Conservation (phyloP, 2,888 invertebrate genomes). For the Gordius sp. region DNA sequence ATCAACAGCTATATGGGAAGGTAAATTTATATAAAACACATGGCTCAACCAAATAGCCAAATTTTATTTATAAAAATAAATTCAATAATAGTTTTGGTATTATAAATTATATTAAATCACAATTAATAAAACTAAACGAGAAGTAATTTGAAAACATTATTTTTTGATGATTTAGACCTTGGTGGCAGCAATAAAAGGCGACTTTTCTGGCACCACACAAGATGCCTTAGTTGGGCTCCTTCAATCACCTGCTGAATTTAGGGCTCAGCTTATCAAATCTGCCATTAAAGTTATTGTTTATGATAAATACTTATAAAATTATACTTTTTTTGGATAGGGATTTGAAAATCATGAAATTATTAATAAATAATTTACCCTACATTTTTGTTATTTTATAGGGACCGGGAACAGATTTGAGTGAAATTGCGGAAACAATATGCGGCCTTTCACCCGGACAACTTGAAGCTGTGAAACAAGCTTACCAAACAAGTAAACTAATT, state of each 20-base stretch:
- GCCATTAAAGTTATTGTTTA: background rate
- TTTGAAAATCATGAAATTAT: background rate
- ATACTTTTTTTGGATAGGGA: background rate
- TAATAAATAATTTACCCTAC: background rate
- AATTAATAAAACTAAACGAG: too few relatives aligned
- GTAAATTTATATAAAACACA: too few relatives aligned
- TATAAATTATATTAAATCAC: too few relatives aligned
- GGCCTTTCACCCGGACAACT: background rate
- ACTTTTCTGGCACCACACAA: background rate
- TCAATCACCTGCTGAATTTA: background rate
- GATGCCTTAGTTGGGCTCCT: background rate
- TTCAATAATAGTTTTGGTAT: too few relatives aligned
- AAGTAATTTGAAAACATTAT: too few relatives aligned
- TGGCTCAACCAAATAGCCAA: too few relatives aligned
- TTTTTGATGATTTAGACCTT: too few relatives aligned
- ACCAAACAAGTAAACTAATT: background rate
- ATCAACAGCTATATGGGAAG: background rate
- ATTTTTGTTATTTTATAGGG: background rate
- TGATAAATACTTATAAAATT: background rate
- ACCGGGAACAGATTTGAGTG: conserved; percentile 4
- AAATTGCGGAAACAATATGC: background rate
- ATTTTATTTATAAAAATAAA: too few relatives aligned
- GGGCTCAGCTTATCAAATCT: background rate
- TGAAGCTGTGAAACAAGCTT: background rate
- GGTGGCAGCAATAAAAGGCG: background rate